Conservation (phyloP, 1,140 invertebrate species). For the Vanessa tameamea region DNA sequence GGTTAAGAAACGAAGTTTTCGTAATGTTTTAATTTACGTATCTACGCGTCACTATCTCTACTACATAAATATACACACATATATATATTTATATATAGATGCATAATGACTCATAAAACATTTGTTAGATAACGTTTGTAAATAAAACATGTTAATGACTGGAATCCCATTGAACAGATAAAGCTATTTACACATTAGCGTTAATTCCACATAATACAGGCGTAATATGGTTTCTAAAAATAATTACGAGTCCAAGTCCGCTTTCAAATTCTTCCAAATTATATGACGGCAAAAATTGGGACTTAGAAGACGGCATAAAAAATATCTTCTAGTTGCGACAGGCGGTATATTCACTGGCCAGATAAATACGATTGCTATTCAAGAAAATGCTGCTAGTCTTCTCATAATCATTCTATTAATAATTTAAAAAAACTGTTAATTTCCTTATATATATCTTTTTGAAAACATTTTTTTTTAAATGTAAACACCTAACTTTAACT, state of each 20-base stretch:
- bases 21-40: constrained; percentile 21
- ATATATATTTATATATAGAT: constrained; percentile 34
- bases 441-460: no score
- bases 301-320: no score
- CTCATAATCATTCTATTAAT: no score
- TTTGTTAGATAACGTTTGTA: constrained; percentile 51
- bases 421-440: no score
- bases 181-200: constrained; percentile 35
- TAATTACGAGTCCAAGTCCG: background rate
- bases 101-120: constrained; percentile 56
- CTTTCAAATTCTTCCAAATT: background rate
- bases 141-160: constrained; percentile 52
- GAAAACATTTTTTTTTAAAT: background rate
- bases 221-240: background rate
- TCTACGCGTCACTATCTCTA: constrained; percentile 28
- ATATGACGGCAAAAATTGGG: background rate
- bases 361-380: no score
- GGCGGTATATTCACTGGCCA: background rate
- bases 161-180: constrained; percentile 39
- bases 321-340: background rate
- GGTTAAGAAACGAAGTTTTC: constrained; percentile 20
- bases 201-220: background rate
- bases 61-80: constrained; percentile 58
- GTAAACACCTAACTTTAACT: background rate
- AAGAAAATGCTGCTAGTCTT: no score